Evolutionary conservation across 2,888 invertebrate genomes (phyloP).

Genomic region (Megastigmus dorsalis): DNA sequence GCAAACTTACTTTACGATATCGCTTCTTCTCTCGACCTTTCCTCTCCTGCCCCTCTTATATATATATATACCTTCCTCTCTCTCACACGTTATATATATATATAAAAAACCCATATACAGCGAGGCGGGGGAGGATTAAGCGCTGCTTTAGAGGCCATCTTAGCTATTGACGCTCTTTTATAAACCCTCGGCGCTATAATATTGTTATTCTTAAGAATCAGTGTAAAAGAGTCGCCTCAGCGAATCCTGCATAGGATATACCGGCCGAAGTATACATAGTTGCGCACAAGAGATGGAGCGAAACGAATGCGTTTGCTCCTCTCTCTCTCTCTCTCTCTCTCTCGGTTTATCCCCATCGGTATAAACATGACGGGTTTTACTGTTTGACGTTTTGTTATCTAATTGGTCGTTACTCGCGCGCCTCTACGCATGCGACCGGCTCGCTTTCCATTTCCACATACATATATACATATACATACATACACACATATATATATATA

Average conservation of each 20-base stretch:
- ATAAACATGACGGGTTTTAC: constrained; percentile 70
- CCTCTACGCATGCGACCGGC: not conserved
- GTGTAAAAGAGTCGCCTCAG: too few relatives aligned
- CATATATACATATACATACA: not conserved
- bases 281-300: constrained; percentile 53
- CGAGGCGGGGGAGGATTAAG: constrained; percentile 7
- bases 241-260: too few relatives aligned
- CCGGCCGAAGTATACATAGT: not conserved
- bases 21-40: constrained; percentile 60
- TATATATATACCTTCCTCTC: too few relatives aligned
- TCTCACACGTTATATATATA: too few relatives aligned
- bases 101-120: too few relatives aligned
- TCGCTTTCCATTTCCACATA: not conserved
- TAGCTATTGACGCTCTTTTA: constrained; percentile 20
- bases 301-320: too few relatives aligned
- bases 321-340: too few relatives aligned
- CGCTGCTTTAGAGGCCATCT: constrained; percentile 18
- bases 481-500: not conserved
- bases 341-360: constrained; percentile 65
- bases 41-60: constrained; percentile 35
- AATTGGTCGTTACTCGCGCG: constrained; percentile 65
- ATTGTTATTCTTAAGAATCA: constrained; percentile 19
- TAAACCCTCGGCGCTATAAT: constrained; percentile 9
- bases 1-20: constrained; percentile 70
- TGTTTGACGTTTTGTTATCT: constrained; percentile 71